Percentiles rank a stretch among this genome's conserved stretches.
These are phyloP conservation scores for Diadophis punctatus DNA, from an alignment of 2,113 vertebrate species.

Conservation along the genomic window DNA sequence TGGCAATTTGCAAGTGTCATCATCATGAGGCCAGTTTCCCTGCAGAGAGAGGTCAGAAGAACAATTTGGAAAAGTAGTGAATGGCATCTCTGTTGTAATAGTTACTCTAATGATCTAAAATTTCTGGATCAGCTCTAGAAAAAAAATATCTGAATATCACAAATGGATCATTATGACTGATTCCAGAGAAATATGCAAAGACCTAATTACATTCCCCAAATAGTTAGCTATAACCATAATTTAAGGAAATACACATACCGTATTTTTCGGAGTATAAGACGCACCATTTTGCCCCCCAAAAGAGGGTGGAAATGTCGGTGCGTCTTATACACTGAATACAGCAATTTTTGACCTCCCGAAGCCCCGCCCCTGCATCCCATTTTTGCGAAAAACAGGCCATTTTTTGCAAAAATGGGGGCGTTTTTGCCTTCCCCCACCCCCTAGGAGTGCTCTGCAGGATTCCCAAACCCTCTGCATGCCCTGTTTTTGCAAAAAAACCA, in stretches of 20 bases:
- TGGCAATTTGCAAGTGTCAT: constrained; percentile 15
- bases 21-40: neutral
- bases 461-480: too few relatives aligned
- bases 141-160: neutral
- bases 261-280: too few relatives aligned
- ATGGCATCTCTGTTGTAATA: neutral
- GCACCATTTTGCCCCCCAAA: too few relatives aligned
- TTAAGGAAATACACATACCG: neutral
- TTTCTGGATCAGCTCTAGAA: neutral
- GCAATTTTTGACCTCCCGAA: too few relatives aligned
- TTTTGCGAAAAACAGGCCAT: too few relatives aligned
- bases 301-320: too few relatives aligned
- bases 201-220: neutral
- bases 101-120: neutral
- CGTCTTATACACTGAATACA: too few relatives aligned
- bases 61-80: neutral
- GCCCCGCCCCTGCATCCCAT: too few relatives aligned
- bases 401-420: too few relatives aligned
- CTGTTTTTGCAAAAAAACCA: too few relatives aligned
- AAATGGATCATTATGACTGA: neutral
- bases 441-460: too few relatives aligned
- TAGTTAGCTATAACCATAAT: neutral
- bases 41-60: neutral
- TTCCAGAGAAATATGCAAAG: neutral
- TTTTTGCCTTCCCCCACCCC: too few relatives aligned